Base-by-base conservation (phyloP, 2,113 vertebrate species). In the Aphyosemion australe region DNA sequence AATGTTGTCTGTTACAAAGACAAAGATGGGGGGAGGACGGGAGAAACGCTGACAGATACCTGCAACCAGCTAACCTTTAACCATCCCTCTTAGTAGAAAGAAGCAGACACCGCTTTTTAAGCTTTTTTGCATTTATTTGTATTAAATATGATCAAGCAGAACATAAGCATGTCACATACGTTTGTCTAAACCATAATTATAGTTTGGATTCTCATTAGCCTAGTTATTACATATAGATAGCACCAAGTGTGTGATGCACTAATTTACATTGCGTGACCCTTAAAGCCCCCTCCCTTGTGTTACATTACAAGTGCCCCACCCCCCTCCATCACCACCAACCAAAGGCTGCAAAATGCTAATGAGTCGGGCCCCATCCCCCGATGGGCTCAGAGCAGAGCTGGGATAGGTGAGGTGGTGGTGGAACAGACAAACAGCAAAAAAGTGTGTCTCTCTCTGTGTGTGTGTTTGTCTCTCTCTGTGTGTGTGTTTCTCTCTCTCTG, bases 131-230 rank as follows among this genome's bases (percentile, higher is more conserved):
- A 92, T 99, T 99, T 98, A 98, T 99, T 99, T 91, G 90, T 93
- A 93, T 91, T 93, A 90, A 86, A 88, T 94, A 93, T 87, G 88
- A 96, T 94, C 96, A 96, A 95, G 95, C 95, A 96, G 69, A 89
- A 94, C 94, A 96, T 93, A 95, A 95, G 90, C 93, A 97, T 94
- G 81, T 96, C 94, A 97, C 95, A 96, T 93, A 63, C 91, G 92
- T 90, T 71, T 76, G 54, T 76, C 82, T 91, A 90, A 93, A 93
- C 92, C 80, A 82, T 63, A 83, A 72, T 81, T n/a, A n/a, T n/a
- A n/a, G n/a, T n/a, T n/a, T n/a, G n/a, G n/a, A 78, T 92, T 77
- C 65, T 83, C 19, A 64, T 84, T 76, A 54, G 41, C 60, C 76
- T 88, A 75, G 89, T 83, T 87, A 87, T 89, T 46, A 65, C 87